Evolutionary conservation across 2,113 vertebrate genomes (phyloP).

Genomic region (Porphyrio hochstetteri): DNA sequence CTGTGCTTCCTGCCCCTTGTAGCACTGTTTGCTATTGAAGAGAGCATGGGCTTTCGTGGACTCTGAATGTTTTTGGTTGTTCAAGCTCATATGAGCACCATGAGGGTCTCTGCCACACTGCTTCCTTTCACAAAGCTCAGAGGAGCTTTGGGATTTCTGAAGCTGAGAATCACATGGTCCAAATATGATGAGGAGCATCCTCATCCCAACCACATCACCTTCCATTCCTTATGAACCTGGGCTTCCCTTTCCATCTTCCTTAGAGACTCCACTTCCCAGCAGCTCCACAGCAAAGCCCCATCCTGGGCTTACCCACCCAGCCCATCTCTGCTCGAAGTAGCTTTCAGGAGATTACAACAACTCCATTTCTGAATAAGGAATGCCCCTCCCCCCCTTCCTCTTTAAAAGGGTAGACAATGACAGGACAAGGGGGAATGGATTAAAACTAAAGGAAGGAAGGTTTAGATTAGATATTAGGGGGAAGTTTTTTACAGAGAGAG

Average conservation of each 20-base stretch:
- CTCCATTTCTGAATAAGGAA: background rate
- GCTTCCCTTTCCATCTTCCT: background rate
- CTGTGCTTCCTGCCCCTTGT: background rate
- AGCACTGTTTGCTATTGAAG: background rate
- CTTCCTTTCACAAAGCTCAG: background rate
- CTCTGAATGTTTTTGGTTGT: background rate
- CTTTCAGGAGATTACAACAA: too few relatives aligned
- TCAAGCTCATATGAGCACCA: background rate
- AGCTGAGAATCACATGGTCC: background rate
- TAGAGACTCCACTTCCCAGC: background rate
- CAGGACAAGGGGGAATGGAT: too few relatives aligned
- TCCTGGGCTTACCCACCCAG: background rate
- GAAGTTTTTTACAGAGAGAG: too few relatives aligned
- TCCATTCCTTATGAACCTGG: too few relatives aligned
- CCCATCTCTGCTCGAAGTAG: background rate
- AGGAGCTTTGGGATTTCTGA: background rate
- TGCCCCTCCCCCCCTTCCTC: too few relatives aligned
- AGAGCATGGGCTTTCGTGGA: too few relatives aligned
- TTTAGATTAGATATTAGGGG: too few relatives aligned
- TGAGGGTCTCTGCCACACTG: fast-evolving
- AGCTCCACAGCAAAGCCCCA: background rate
- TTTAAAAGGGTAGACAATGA: too few relatives aligned
- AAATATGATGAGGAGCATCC: background rate
- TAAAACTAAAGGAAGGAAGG: too few relatives aligned
- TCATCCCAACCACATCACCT: background rate